Conservation (phyloP, 1,140 invertebrate species). For the Pissodes strobi region DNA sequence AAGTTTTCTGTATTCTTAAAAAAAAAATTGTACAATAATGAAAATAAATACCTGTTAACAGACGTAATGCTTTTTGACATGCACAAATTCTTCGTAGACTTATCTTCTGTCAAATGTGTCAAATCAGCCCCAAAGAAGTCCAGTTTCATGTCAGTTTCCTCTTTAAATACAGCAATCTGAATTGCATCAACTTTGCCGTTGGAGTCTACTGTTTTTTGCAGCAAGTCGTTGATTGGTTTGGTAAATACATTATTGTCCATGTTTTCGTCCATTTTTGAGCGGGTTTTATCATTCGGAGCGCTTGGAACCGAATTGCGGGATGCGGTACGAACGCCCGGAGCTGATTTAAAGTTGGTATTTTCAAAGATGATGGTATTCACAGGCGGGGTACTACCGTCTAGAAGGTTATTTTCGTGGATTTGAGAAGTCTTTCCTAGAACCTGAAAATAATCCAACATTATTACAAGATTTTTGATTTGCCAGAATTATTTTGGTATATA, state of each 20-base stretch:
- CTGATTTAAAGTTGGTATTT: conserved; percentile 86
- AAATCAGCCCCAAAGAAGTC: conserved; percentile 88
- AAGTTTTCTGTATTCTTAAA: too few relatives aligned
- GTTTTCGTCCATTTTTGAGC: conserved; percentile 47
- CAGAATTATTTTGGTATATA: not conserved
- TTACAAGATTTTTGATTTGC: not conserved
- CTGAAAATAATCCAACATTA: too few relatives aligned
- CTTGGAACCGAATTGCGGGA: conserved; percentile 2
- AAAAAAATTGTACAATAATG: too few relatives aligned
- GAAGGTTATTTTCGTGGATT: conserved; percentile 62
- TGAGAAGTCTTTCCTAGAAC: conserved; percentile 52
- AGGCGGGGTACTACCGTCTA: conserved; percentile 76
- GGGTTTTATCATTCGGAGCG: conserved; percentile 42
- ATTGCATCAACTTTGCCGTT: conserved; percentile 59
- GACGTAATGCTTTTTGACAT: conserved; percentile 66
- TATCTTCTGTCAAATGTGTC: conserved; percentile 77
- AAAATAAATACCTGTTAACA: conserved; percentile 54
- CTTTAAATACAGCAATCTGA: conserved; percentile 73
- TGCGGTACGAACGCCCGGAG: conserved; percentile 56
- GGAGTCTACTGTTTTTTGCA: conserved; percentile 57
- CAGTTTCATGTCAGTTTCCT: conserved; percentile 85
- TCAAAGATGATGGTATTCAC: conserved; percentile 91
- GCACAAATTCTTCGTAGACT: conserved; percentile 61
- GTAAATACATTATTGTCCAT: conserved; percentile 58
- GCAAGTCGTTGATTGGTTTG: conserved; percentile 62